phyloP scores from a whole-genome alignment of 1,140 invertebrate genomes.

The Drosophila tristis region DNA sequence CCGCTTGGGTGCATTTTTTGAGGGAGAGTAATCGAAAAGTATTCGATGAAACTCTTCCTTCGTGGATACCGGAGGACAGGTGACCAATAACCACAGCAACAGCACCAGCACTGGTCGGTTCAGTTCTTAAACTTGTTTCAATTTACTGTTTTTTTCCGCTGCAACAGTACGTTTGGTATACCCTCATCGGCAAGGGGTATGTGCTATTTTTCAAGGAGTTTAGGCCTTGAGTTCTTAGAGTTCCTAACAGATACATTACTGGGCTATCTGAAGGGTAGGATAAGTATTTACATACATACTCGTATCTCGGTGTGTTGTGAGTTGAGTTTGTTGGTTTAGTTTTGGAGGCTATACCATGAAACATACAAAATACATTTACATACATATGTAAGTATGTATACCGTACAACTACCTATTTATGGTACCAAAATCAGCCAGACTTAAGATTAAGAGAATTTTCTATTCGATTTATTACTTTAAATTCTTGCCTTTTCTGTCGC shows the following conservation, averaged over 20 bases:
- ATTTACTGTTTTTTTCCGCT: conserved; percentile 63
- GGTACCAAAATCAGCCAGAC: no score
- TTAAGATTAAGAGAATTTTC: conserved; percentile 1
- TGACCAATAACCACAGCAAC: conserved; percentile 59
- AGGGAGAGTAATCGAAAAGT: conserved; percentile 66
- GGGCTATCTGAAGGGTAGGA: no score
- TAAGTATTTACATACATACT: no score
- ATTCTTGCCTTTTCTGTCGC: conserved; percentile 14
- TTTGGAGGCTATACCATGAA: no score
- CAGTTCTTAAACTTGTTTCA: conserved; percentile 79
- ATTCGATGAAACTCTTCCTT: conserved; percentile 51
- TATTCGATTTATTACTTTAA: background rate
- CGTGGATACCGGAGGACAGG: conserved; percentile 56
- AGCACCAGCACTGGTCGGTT: conserved; percentile 59
- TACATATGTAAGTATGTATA: no score
- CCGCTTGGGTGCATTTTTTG: conserved; percentile 38
- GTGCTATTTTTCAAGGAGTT: no score
- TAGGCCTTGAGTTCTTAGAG: no score
- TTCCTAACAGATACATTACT: no score
- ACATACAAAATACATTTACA: no score
- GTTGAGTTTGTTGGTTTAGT: no score
- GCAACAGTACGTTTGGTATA: conserved; percentile 26
- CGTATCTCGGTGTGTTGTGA: background rate
- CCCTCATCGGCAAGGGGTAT: conserved; percentile 1
- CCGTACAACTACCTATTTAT: no score